A percentile compares a stretch with the other conserved stretches of the same genome.
Conservation (phyloP, 2,113 vertebrate species). For the Gavia stellata region DNA sequence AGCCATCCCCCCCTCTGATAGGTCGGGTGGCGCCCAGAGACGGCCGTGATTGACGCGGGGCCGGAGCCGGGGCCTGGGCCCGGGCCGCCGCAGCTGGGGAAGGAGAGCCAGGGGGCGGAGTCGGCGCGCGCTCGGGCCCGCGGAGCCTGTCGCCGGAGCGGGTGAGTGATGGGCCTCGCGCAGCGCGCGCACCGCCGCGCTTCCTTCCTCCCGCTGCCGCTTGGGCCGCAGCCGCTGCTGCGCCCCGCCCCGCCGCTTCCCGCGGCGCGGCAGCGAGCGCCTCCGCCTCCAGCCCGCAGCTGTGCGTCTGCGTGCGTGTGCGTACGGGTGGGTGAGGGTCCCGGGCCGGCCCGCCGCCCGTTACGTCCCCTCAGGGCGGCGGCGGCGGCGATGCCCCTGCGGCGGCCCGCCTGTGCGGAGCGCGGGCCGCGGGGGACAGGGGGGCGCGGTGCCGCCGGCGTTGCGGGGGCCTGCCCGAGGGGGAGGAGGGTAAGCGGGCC, state of each 20-base stretch:
- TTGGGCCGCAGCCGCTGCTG: too few species aligned
- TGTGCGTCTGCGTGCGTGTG: background rate
- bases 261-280: background rate
- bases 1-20: background rate
- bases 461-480: background rate
- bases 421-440: background rate
- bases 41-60: background rate
- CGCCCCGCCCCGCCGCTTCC: too few species aligned
- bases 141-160: too few species aligned
- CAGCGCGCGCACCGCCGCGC: too few species aligned
- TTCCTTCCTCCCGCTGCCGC: background rate
- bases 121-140: background rate
- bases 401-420: too few species aligned
- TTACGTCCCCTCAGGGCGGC: background rate
- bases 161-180: background rate
- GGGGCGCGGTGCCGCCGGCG: background rate
- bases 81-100: too few species aligned
- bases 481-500: background rate
- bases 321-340: too few species aligned
- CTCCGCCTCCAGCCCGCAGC: background rate
- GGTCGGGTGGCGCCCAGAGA: background rate
- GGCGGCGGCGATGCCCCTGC: background rate
- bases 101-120: background rate
- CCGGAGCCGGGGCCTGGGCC: accelerated
- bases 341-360: too few species aligned